A percentile compares a stretch with the other conserved stretches of the same genome.
These are phyloP conservation scores for Tigriopus californicus DNA, from an alignment of 2,888 invertebrate species.

Conservation along the genomic window DNA sequence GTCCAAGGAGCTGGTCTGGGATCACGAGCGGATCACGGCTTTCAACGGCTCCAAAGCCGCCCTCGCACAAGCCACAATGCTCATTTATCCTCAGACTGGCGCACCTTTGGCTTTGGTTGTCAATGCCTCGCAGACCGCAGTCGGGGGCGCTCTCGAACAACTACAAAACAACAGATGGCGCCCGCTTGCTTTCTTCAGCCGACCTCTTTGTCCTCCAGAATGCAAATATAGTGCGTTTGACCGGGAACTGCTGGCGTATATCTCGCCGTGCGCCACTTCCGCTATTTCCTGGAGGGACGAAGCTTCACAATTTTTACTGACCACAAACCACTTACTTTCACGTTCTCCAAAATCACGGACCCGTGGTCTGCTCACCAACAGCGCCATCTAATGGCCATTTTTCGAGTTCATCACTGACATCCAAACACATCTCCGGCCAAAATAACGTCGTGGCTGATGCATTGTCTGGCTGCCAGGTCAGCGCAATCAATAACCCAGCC, in stretches of 20 bases:
- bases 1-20: no score
- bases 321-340: not conserved
- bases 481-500: no score
- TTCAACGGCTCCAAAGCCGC: no score
- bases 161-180: not conserved
- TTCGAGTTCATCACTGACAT: no score
- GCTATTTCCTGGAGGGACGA: not conserved
- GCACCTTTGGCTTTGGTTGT: not conserved
- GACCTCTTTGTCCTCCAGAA: not conserved
- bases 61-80: not conserved
- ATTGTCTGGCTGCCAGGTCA: no score
- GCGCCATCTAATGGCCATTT: no score
- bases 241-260: not conserved
- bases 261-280: not conserved
- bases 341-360: not conserved
- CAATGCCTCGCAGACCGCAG: not conserved
- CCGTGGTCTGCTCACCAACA: no score
- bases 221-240: slow-evolving; percentile 1
- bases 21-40: no score
- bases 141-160: not conserved
- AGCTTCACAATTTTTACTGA: not conserved
- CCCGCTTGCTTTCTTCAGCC: slow-evolving; percentile 1
- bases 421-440: no score
- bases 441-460: no score
- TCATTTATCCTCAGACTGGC: not conserved